These are phyloP conservation scores for Diabrotica undecimpunctata DNA, from an alignment of 1,140 invertebrate species.

Conservation along the genomic window DNA sequence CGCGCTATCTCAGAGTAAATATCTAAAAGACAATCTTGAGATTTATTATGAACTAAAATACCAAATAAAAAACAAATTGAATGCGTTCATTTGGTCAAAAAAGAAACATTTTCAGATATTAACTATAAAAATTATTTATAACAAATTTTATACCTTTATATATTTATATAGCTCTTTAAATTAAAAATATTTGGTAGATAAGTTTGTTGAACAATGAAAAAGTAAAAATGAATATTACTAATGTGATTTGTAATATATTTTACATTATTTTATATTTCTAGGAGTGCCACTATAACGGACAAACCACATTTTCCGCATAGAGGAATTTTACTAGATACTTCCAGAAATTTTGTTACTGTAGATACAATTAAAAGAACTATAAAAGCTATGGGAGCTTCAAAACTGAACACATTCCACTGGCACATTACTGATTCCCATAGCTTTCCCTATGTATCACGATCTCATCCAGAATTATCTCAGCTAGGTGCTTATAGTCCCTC, in stretches of 20 bases:
- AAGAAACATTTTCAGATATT: no score
- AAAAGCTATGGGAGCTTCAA: slow-evolving; percentile 76
- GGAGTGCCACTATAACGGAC: slow-evolving; percentile 61
- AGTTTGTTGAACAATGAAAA: no score
- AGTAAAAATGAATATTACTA: no score
- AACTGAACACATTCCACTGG: slow-evolving; percentile 85
- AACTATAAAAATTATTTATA: no score
- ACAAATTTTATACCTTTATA: no score
- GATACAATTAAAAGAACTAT: slow-evolving; percentile 68
- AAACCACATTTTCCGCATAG: slow-evolving; percentile 70
- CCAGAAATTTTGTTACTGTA: slow-evolving; percentile 66
- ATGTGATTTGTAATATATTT: background rate
- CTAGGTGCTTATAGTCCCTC: slow-evolving; percentile 68
- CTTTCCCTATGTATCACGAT: slow-evolving; percentile 72
- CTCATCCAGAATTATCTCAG: slow-evolving; percentile 63
- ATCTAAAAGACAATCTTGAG: no score
- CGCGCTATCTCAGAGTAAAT: no score
- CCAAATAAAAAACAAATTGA: no score
- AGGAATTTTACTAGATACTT: slow-evolving; percentile 73
- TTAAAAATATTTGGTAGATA: no score
- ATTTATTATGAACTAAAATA: no score
- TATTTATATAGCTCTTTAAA: no score
- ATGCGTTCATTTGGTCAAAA: no score
- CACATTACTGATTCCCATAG: slow-evolving; percentile 87
- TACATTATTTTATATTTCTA: background rate